Evolutionary conservation across 2,113 vertebrate genomes (phyloP).

Genomic region (Apodemus sylvaticus): DNA sequence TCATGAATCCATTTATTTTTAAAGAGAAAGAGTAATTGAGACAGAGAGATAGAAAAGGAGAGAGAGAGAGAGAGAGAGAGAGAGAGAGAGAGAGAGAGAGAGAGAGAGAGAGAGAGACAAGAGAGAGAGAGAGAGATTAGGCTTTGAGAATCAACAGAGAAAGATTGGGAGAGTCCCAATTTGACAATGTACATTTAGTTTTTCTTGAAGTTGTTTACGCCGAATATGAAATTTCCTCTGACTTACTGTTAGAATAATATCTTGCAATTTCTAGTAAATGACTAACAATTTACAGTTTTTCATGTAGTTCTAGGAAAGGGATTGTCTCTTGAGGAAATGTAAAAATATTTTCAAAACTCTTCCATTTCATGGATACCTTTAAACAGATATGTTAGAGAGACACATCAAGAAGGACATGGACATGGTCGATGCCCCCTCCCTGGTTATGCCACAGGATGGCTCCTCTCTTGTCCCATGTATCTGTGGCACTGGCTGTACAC

Average conservation of each 20-base stretch:
- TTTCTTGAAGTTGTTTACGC: constrained; percentile 21
- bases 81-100: neutral
- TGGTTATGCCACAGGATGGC: neutral
- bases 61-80: too few species aligned
- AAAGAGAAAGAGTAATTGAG: neutral
- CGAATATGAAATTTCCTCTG: neutral
- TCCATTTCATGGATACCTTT: constrained; percentile 47
- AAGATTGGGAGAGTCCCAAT: neutral
- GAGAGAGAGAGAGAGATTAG: too few species aligned
- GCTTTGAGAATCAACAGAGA: neutral
- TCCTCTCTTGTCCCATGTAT: neutral
- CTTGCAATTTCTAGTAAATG: constrained; percentile 29
- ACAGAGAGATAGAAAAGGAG: neutral
- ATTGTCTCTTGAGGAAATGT: constrained; percentile 27
- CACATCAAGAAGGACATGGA: neutral
- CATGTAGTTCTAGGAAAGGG: constrained; percentile 40
- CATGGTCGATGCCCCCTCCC: neutral
- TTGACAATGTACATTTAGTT: neutral
- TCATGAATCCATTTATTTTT: neutral
- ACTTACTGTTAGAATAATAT: constrained; percentile 25
- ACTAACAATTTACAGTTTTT: constrained; percentile 19
- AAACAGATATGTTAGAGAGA: constrained; percentile 21
- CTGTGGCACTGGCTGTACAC: neutral
- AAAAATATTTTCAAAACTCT: constrained; percentile 51
- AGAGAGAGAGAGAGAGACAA: too few species aligned